Evolutionary conservation across 2,113 vertebrate species (phyloP).

Genomic region (Onychostruthus taczanowskii): DNA sequence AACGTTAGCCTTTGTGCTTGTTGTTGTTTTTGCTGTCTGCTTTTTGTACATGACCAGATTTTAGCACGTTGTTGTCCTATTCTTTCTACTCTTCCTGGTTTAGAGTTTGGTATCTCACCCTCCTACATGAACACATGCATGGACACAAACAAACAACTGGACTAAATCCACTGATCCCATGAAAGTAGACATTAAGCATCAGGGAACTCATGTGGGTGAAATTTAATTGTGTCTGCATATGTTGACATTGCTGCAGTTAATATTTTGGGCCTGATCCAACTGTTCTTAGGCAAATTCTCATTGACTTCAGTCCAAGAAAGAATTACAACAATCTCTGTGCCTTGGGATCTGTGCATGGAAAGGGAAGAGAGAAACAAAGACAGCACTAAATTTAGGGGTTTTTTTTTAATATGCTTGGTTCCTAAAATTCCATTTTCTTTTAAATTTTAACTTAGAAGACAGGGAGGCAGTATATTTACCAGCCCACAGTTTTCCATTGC

Average conservation of each 20-base stretch:
- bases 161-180: not conserved
- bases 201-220: not conserved
- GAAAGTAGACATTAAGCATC: not conserved
- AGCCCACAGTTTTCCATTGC: not conserved
- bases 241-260: constrained; percentile 22
- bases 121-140: rapidly evolving
- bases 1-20: rapidly evolving
- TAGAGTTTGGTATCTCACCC: not conserved
- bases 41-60: not conserved
- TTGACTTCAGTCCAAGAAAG: constrained; percentile 19
- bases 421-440: not conserved
- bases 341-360: not conserved
- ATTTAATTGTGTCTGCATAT: constrained; percentile 4
- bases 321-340: not conserved
- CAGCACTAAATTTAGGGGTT: rapidly evolving
- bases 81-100: not conserved
- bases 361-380: not conserved
- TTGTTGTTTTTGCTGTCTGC: not conserved
- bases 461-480: not conserved
- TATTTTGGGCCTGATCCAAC: constrained; percentile 41
- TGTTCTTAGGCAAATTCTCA: constrained; percentile 28
- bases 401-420: not conserved
- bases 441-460: not conserved
- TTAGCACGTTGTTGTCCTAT: not conserved
- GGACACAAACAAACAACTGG: not conserved